Evolutionary conservation across 35 echinoderm and acorn worm species (phyloP).

Genomic region (Ophioderma brevispina): DNA sequence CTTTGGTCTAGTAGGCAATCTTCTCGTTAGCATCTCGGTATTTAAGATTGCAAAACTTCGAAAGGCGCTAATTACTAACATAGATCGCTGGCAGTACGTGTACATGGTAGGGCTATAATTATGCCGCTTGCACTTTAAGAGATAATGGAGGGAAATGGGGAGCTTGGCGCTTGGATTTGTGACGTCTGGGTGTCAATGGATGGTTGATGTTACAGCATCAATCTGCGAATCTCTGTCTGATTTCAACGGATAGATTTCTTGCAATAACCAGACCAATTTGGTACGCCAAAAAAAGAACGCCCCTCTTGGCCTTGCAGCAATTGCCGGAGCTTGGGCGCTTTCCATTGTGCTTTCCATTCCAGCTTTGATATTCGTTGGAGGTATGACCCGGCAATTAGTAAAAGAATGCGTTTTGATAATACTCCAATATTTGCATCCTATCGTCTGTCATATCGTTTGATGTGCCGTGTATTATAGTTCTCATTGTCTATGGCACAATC

Average conservation of each 20-base stretch:
- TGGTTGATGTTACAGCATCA: constrained; percentile 64
- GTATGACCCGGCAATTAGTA: constrained; percentile 16
- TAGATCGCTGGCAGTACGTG: constrained; percentile 77
- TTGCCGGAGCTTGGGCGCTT: constrained; percentile 60
- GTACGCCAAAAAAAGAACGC: constrained; percentile 71
- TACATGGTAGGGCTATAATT: constrained; percentile 43
- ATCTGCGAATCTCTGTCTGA: constrained; percentile 73
- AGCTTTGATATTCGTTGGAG: constrained; percentile 43
- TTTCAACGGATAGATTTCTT: constrained; percentile 74
- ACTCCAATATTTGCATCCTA: constrained; percentile 30
- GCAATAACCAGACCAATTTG: constrained; percentile 73
- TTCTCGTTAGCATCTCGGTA: constrained; percentile 69
- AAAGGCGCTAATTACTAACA: constrained; percentile 70
- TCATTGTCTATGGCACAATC: constrained; percentile 64
- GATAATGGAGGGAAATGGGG: constrained; percentile 50
- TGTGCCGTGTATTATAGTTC: constrained; percentile 54
- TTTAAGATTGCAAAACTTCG: constrained; percentile 55
- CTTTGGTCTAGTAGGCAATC: constrained; percentile 65
- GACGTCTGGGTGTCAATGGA: constrained; percentile 66
- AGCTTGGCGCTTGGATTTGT: constrained; percentile 49
- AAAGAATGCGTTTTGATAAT: constrained; percentile 25
- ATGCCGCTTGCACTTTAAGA: constrained; percentile 65
- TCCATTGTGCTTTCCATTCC: constrained; percentile 39
- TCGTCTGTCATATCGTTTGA: constrained; percentile 57
- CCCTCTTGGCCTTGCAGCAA: constrained; percentile 40